Evolutionary conservation across 2,113 vertebrate species (phyloP), one percentile per base, ranked within the genome.

Genomic region (Verasper variegatus): DNA sequence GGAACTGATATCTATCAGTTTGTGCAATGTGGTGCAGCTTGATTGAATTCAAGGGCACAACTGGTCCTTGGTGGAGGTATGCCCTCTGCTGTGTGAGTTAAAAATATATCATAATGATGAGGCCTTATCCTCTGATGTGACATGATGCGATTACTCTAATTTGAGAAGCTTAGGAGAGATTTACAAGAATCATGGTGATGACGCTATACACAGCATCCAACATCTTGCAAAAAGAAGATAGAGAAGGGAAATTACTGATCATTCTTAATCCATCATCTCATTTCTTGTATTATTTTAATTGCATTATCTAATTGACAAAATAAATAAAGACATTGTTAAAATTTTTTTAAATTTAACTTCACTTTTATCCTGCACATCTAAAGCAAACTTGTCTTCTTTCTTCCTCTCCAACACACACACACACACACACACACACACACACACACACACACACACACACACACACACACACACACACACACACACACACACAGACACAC

Each of bases 301-400:
- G 18, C 49, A 63, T 60, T 9, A 3, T 12, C 37, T 51, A 9
- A 69, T 11, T n/a, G 5, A 71, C 14, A 56, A 65, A 42, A 58
- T 69, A 55, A 45, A 58, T 68, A 14, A 63, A 67, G 60, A 66
- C 12, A 47, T 55, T n/a, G 2, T 31, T 23, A 9, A 27, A 15
- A 35, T 21, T 8, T 1, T 31, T 7, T 31, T 31, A 18, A 51
- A 31, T 68, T 78, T 59, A 81, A 59, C 18, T 57, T 67, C 13
- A 5, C 54, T 68, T 78, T 79, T 74, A 74, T 75, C 66, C 26
- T 63, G 71, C 71, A 67, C 59, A 77, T 74, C 55, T 71, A 76
- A 84, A 76, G 76, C 37, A 74, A 84, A 78, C 77, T 71, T 66
- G 70, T 71, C 57, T 45, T 69, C 72, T 81, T 61, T 70, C 58